phyloP scores from a whole-genome alignment of 2,113 vertebrate species.

The Atherinomorus stipes region DNA sequence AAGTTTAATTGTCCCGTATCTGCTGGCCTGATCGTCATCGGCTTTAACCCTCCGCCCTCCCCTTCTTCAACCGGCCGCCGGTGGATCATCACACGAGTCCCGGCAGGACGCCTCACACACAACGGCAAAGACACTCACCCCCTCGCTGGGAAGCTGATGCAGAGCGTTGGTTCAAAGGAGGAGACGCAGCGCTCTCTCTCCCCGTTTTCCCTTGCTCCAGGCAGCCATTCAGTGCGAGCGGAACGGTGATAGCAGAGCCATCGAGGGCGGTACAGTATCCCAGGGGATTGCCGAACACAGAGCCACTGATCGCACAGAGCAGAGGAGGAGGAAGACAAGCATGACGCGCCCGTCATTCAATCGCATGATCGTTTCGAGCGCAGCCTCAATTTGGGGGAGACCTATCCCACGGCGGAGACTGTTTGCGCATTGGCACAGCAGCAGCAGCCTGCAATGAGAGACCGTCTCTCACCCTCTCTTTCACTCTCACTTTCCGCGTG shows the following conservation, averaged over 20 bases:
- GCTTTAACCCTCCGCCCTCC: background rate
- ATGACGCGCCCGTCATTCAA: conserved; percentile 77
- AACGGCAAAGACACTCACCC: conserved; percentile 72
- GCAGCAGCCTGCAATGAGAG: conserved; percentile 39
- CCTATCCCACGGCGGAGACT: conserved; percentile 67
- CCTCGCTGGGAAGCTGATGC: conserved; percentile 73
- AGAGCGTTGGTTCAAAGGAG: conserved; percentile 62
- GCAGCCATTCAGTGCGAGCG: conserved; percentile 90
- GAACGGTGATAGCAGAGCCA: conserved; percentile 83
- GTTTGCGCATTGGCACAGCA: conserved; percentile 78
- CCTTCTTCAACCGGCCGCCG: conserved; percentile 2
- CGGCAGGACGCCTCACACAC: conserved; percentile 19
- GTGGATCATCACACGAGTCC: conserved; percentile 64
- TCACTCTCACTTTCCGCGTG: conserved; percentile 31
- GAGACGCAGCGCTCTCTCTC: conserved; percentile 68
- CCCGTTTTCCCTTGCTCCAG: conserved; percentile 75
- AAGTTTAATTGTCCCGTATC: conserved; percentile 63
- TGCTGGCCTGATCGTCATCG: conserved; percentile 31
- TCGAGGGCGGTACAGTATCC: conserved; percentile 79
- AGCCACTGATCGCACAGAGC: conserved; percentile 75
- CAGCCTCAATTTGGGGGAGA: conserved; percentile 75
- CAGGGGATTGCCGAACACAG: conserved; percentile 79
- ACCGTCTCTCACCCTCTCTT: conserved; percentile 5
- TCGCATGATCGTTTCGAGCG: conserved; percentile 73
- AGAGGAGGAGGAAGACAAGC: conserved; percentile 58